A percentile compares a stretch with the other conserved stretches of the same genome.
Conservation (phyloP, 2,888 invertebrate genomes). For the Diaphora mendica region DNA sequence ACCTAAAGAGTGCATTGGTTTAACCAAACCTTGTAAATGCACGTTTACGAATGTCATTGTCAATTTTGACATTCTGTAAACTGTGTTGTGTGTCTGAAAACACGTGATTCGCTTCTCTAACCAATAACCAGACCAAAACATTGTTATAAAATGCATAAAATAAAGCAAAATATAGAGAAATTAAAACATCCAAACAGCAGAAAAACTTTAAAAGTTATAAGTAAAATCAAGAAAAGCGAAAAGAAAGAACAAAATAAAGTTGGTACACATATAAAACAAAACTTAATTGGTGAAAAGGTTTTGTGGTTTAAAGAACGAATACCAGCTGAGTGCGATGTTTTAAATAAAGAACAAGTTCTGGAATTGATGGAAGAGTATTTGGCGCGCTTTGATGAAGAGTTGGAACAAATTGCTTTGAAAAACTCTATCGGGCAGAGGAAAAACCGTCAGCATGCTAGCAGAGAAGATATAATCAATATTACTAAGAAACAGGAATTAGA, state of each 20-base stretch:
- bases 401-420: slow-evolving; percentile 92
- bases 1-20: too few species aligned
- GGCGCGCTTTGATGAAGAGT: slow-evolving; percentile 89
- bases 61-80: neutral
- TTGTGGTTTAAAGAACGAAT: slow-evolving; percentile 91
- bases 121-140: too few species aligned
- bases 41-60: neutral
- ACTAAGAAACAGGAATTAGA: slow-evolving; percentile 90
- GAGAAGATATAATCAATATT: slow-evolving; percentile 92
- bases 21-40: neutral
- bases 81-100: neutral
- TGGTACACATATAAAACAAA: slow-evolving; percentile 90
- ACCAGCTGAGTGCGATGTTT: slow-evolving; percentile 82
- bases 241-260: slow-evolving; percentile 88
- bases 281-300: slow-evolving; percentile 91
- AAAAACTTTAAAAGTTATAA: slow-evolving; percentile 91
- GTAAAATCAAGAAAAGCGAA: slow-evolving; percentile 89
- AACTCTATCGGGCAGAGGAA: slow-evolving; percentile 92
- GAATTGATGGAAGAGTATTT: slow-evolving; percentile 86
- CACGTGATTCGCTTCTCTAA: neutral
- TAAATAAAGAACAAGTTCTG: slow-evolving; percentile 87
- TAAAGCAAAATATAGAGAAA: slow-evolving; percentile 78
- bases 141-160: slow-evolving; percentile 71
- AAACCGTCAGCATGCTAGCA: slow-evolving; percentile 91
- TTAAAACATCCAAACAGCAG: slow-evolving; percentile 95